Percentiles rank a stretch among this genome's conserved stretches.
Evolutionary conservation across 2,888 invertebrate species (phyloP).

Genomic region (Synanthedon andrenaeformis): DNA sequence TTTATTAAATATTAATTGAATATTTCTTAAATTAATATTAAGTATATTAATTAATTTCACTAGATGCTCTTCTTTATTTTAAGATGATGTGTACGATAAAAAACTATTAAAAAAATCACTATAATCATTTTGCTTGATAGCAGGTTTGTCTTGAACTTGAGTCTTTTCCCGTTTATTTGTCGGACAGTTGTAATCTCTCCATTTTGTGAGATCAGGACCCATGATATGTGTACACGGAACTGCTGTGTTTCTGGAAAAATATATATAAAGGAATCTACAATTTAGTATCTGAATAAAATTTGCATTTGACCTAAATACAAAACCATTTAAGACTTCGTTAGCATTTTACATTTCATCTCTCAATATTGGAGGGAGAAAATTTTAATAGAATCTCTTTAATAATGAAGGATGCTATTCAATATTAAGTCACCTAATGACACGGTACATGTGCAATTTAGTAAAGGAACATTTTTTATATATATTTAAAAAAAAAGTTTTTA

Average conservation of each 20-base stretch:
- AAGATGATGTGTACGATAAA: not conserved
- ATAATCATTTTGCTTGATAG: not conserved
- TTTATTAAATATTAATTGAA: too few relatives aligned
- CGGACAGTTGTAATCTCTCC: conserved; percentile 33
- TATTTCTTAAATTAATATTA: too few relatives aligned
- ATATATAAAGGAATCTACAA: not conserved
- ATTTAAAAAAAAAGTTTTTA: too few relatives aligned
- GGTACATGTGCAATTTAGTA: too few relatives aligned
- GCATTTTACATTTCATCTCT: too few relatives aligned
- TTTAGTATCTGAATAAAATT: not conserved
- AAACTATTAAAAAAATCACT: conserved; percentile 4
- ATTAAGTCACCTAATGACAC: too few relatives aligned
- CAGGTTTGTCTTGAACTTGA: not conserved
- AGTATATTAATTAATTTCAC: too few relatives aligned
- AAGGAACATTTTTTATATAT: too few relatives aligned
- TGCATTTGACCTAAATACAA: not conserved
- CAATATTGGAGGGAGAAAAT: too few relatives aligned
- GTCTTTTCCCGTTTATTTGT: conserved; percentile 10
- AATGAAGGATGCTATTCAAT: too few relatives aligned
- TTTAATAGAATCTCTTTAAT: too few relatives aligned
- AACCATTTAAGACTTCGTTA: conserved; percentile 5
- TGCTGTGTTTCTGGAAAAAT: conserved; percentile 31
- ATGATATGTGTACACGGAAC: conserved; percentile 30
- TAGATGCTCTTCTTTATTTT: not conserved
- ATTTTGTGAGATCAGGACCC: conserved; percentile 27